phyloP scores from a whole-genome alignment of 2,113 vertebrate species.

The Gobiocypris rarus region DNA sequence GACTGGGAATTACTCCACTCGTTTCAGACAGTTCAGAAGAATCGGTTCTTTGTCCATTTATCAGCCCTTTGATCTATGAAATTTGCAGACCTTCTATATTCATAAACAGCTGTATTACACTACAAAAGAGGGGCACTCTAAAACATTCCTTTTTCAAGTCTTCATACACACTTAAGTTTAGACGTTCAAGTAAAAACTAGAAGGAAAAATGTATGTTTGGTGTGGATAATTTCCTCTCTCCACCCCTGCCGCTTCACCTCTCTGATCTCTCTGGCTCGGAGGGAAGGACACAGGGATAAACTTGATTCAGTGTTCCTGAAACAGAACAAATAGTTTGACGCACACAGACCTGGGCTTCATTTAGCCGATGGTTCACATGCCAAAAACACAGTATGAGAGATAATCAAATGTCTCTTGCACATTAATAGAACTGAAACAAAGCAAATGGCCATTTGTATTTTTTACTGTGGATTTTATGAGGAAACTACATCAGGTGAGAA shows the following conservation, averaged over 20 bases:
- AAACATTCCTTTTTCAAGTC: neutral
- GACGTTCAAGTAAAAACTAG: neutral
- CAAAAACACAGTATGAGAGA: neutral
- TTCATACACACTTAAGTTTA: neutral
- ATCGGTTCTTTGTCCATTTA: too few relatives aligned
- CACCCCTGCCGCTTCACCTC: neutral
- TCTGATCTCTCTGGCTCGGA: neutral
- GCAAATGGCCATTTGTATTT: neutral
- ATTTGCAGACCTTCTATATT: too few relatives aligned
- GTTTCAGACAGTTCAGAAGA: too few relatives aligned
- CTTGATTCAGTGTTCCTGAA: slow-evolving; percentile 35
- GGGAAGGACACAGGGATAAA: neutral
- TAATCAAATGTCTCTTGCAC: neutral
- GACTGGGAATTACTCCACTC: too few relatives aligned
- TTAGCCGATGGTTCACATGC: neutral
- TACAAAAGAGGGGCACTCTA: too few relatives aligned
- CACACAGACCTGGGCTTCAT: neutral
- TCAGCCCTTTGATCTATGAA: too few relatives aligned
- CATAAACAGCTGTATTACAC: too few relatives aligned
- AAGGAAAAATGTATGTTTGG: neutral
- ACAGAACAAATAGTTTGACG: neutral
- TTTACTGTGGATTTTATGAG: neutral
- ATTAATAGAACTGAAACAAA: slow-evolving; percentile 11
- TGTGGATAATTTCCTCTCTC: neutral
- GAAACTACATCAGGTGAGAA: neutral